Base-by-base conservation (phyloP, 1,140 invertebrate species). In the Magallana angulata region DNA sequence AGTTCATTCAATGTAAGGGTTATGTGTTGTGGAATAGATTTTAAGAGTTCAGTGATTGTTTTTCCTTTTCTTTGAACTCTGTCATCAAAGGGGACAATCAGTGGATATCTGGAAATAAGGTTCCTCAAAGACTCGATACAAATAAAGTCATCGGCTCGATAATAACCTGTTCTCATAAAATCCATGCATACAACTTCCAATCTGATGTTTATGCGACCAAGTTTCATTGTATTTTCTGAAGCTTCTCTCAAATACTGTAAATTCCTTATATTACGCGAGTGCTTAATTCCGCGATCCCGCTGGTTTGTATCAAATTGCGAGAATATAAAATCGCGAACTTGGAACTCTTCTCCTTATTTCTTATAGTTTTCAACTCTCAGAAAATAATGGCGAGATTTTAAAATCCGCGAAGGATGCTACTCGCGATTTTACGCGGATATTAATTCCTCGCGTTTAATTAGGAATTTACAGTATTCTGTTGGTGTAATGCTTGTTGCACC, bases 11-110 rank as follows among this genome's bases (percentile, higher is more conserved):
- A 85, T 57, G 68, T 71, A 12, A 56, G 57, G 36, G 14, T 57
- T 57, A 85, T 68, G 57, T 85, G 62, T 85, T 85, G 62, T 85
- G 84, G 64, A 85, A 85, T 85, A 68, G 48, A 71, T 56, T 57
- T 60, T 56, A 68, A 56, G 12, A 62, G 56, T n/a, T 85, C 62
- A 57, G 68, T 68, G 18, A 85, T 71, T 36, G n/a, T 85, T 62
- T 18, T 56, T 56, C 62, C 59, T 12, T 60, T 85, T 71, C 57
- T 8, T 68, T n/a, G 62, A 85, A 60, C n/a, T 12, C 7, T 16
- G 16, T 85, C 57, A 56, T 57, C 18, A 16, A 85, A 85, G 48
- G 62, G 56, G 48, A 85, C 84, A 71, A 85, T 85, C 57, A 85
- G 71, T 71, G 84, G 84, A 71, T 85, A 56, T 57, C 48, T 24